Base-by-base conservation (phyloP, 2,888 invertebrate genomes). In the Strigamia maritima region DNA sequence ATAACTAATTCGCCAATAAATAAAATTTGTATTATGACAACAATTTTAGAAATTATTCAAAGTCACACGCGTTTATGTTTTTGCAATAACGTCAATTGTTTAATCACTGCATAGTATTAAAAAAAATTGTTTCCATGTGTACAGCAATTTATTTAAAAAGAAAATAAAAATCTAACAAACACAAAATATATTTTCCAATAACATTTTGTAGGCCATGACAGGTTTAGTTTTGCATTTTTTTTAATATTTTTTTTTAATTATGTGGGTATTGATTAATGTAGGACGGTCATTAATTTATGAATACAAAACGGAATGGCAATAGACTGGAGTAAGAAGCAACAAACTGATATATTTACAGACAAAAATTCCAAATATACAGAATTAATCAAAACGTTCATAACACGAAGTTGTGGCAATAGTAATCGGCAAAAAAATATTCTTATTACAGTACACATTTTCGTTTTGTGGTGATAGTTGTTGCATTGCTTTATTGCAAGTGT, bases 91-190 rank as follows among this genome's bases (percentile, higher is more conserved):
- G 75, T 75, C 40, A 40, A 40, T 75, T 75, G 19, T 35, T 35
- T 75, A 75, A 75, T 75, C 14, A 75, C 75, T 40, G 40, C 75
- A 75, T 40, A 75, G 40, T 75, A n/a, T 19, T 35, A 75, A 75
- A 75, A 40, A 70, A 70, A 28, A 24, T 24, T 14, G 14, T 26
- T 70, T 70, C 70, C 24, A 70, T 28, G 70, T 40, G 75, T 70
- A 70, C 70, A 75, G 75, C 19, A 75, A 40, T 75, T 75, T 14
- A 40, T 75, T 75, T 14, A 75, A 75, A 75, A 35, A 3, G 75
- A 75, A 75, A 75, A 22, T 38, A 75, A 75, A 38, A 75, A 70
- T 70, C 26, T 70, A 70, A 70, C 28, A 70, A 70, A 70, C 70
- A 70, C 24, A 70, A 49, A n/a, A 65, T 28, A 70, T 70, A 70